phyloP scores from a whole-genome alignment of 2,797 vertebrate genomes.

The Mico argentatus region DNA sequence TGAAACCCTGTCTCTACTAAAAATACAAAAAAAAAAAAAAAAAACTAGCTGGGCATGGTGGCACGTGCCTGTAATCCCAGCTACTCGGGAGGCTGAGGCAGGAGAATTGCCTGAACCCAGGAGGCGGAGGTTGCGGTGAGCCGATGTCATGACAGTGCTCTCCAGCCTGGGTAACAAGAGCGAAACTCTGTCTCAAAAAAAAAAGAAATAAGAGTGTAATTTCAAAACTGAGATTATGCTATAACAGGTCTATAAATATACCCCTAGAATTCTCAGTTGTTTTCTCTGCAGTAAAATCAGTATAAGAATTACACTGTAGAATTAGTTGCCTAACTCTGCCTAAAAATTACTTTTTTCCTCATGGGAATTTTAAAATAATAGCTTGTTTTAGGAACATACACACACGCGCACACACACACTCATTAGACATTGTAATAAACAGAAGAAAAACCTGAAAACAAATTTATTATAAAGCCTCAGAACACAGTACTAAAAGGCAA shows the following conservation, averaged over 20 bases:
- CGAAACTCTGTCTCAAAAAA: too few relatives aligned
- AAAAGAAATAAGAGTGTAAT: background rate
- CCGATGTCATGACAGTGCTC: too few relatives aligned
- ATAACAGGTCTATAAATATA: background rate
- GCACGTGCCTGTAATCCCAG: too few relatives aligned
- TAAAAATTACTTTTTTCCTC: background rate
- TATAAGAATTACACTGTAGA: background rate
- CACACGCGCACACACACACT: too few relatives aligned
- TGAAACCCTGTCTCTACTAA: too few relatives aligned
- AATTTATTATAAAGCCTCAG: background rate
- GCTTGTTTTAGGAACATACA: background rate
- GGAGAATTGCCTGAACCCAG: too few relatives aligned
- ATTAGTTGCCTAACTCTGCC: background rate
- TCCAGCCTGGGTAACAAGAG: too few relatives aligned
- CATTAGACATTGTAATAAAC: background rate
- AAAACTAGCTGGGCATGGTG: too few relatives aligned
- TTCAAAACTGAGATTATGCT: background rate
- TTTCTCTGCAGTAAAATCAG: background rate
- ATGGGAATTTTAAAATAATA: background rate
- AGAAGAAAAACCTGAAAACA: background rate
- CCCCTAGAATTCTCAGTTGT: background rate
- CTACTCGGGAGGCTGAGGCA: too few relatives aligned
- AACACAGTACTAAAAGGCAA: background rate
- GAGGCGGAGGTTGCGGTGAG: too few relatives aligned
- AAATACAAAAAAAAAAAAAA: too few relatives aligned